Base-by-base conservation (phyloP, 2,888 invertebrate genomes). In the Ganaspis brasiliensis region DNA sequence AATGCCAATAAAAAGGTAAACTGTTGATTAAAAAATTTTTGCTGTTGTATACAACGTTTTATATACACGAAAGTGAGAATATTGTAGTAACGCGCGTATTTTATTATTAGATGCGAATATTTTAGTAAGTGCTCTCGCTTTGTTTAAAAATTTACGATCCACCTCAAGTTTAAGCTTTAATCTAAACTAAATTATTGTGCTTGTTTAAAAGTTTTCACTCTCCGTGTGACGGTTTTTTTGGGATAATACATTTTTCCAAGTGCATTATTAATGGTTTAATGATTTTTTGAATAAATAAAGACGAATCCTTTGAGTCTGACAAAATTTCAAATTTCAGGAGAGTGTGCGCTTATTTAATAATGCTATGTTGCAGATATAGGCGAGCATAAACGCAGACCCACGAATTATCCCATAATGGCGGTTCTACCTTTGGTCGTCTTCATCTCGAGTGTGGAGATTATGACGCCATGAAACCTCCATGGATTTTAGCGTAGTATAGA, bases 361-460 rank as follows among this genome's bases (percentile, higher is more conserved):
- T 63, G 37, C 37, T 37, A 21, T 40, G 16, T 59, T 31, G 31
- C 31, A 40, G 40, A 40, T 16, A 21, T 19, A 19, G 10, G 63
- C 10, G 37, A 37, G 21, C 63, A 19, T 63, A 61, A 61, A 57
- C 26, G 57, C 21, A 61, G 52, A 52, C 52, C 52, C 19, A 52
- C 52, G 19, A 52, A 61, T 61, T 70, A 40, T 21, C 14, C 73
- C 73, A 79, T 81, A 79, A 81, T 81, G 75, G 79, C 55, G 77
- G 59, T 71, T 57, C 21, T 63, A 63, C 81, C 79, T 77, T 77
- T 76, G 81, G 79, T 77, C 81, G 79, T 81, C 81, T 80, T 76
- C 73, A 78, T 79, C 79, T 79, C 76, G 70, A 67, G 71, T 61
- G 72, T 16, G 75, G 37, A 63, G 63, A 63, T 63, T 61, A 61